Evolutionary conservation across 2,888 invertebrate genomes (phyloP).

Genomic region (Tanypteryx hageni): DNA sequence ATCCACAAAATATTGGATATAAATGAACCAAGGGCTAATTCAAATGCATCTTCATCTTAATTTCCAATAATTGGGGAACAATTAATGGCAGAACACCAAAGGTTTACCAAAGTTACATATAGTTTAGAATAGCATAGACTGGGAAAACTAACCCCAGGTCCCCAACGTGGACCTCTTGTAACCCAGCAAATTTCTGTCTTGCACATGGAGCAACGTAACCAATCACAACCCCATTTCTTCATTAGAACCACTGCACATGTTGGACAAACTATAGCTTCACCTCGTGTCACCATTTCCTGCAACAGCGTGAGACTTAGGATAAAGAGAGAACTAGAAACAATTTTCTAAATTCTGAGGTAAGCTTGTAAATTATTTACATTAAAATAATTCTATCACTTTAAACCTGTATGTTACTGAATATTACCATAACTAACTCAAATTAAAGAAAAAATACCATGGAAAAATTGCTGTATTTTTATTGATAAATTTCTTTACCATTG

Average conservation of each 20-base stretch:
- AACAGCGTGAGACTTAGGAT: background rate
- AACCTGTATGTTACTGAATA: background rate
- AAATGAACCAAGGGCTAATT: too few species aligned
- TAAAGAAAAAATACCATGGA: too few species aligned
- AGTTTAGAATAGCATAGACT: background rate
- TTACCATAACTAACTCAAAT: too few species aligned
- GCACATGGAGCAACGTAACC: constrained; percentile 93
- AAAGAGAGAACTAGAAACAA: background rate
- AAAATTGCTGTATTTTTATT: too few species aligned
- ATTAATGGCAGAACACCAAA: too few species aligned
- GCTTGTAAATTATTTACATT: background rate
- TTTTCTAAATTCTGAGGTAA: too few species aligned
- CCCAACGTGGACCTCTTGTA: constrained; percentile 85
- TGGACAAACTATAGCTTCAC: constrained; percentile 92
- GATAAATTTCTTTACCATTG: too few species aligned
- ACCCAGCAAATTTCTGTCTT: constrained; percentile 97
- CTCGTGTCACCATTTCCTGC: constrained; percentile 85
- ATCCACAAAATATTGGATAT: too few species aligned
- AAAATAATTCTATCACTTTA: background rate
- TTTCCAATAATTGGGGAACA: too few species aligned
- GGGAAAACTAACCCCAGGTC: constrained; percentile 77
- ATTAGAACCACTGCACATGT: constrained; percentile 89
- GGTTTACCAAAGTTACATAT: too few species aligned
- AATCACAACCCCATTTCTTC: constrained; percentile 97
- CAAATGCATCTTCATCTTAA: too few species aligned